phyloP scores from a whole-genome alignment of 2,113 vertebrate genomes.

The Machaerirhynchus nigripectus region DNA sequence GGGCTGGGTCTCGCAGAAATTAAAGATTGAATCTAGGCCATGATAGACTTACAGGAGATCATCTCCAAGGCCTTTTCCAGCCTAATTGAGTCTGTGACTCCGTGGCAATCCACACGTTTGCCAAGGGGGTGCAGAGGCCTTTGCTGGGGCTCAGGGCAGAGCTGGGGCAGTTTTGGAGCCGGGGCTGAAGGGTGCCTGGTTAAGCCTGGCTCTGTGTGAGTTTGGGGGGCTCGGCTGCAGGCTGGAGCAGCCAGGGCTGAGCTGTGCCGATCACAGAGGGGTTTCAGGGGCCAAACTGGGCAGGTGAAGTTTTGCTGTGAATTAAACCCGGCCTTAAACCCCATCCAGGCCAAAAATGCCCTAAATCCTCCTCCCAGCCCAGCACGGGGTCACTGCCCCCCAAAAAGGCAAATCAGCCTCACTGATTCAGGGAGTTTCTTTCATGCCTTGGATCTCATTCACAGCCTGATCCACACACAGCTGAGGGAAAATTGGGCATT shows the following conservation, averaged over 20 bases:
- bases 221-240: neutral
- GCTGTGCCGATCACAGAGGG: neutral
- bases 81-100: neutral
- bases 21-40: neutral
- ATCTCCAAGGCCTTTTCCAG: neutral
- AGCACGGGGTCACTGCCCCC: rapidly evolving
- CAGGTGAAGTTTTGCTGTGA: neutral
- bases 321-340: neutral
- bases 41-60: neutral
- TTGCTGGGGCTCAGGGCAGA: neutral
- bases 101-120: neutral
- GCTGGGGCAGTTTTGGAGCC: neutral
- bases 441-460: neutral
- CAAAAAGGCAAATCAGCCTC: neutral
- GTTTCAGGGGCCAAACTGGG: neutral
- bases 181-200: neutral
- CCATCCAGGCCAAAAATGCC: neutral
- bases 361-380: neutral
- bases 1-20: neutral
- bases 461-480: neutral
- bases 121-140: neutral
- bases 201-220: rapidly evolving
- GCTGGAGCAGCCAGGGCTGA: neutral
- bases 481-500: neutral
- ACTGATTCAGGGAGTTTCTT: neutral